Base-by-base conservation (phyloP, 2,888 invertebrate genomes). In the Sarcophaga subvicina region DNA sequence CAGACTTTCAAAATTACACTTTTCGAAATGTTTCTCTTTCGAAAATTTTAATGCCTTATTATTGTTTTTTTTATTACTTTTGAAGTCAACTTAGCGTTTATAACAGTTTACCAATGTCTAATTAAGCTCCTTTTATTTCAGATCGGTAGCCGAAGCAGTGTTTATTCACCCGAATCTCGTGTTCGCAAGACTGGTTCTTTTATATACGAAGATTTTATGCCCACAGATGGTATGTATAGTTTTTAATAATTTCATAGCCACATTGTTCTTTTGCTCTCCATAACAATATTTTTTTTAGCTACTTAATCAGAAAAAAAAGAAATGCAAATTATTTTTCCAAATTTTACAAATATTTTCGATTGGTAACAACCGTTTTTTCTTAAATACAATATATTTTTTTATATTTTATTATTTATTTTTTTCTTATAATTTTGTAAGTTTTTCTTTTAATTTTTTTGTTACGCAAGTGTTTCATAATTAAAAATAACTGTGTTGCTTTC, bases 141-240 rank as follows among this genome's bases (percentile, higher is more conserved):
- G 98, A 99, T 99, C 93, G 99, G 99, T 89, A 99, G 99, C 93
- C 96, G 99, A 81, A 99, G 99, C 94, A 99, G 99, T 94, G 99
- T 99, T 83, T 99, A 99, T 94, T 99, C 99, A 0, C 98, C 98
- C 10, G 98, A 98, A 94, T 98, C 98, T 67, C 95, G 98, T 91
- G 98, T 99, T 10, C 95, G 99, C 80, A 99, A 98, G 94, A 98
- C 98, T 72, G 99, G 99, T 67, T 99, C 99, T 14, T 99, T 98
- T 94, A 99, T 99, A 92, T 99, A 99, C 93, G 99, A 99, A 95
- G 99, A 99, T 94, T 99, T 99, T 94, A 99, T 99, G 99, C 99
- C 99, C 8, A 99, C 99, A 60, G 99, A 99, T 95, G 99, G 99
- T 94, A 95, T 95, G 95, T 91, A 89, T 85, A 47, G 73, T 59